Evolutionary conservation across 2,113 vertebrate genomes (phyloP), one percentile per base, ranked within the genome.

Genomic region (Empidonax traillii): DNA sequence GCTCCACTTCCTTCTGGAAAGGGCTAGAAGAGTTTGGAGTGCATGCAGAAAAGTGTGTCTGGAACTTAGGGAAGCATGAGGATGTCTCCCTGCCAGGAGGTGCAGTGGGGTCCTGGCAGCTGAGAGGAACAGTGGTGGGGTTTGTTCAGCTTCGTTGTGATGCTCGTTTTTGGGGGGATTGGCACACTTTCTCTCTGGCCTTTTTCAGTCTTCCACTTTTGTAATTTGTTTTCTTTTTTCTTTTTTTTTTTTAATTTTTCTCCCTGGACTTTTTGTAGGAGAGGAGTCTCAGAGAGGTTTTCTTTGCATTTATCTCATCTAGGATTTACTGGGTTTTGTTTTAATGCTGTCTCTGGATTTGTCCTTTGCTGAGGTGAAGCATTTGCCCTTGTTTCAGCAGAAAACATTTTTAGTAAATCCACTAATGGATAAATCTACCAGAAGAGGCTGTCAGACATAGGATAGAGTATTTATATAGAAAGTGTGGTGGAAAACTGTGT

Each of bases 1-100:
- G 96, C 96, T 95, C 89, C 80, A 19, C 90, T 93, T 96, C 90
- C 96, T 94, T 62, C 96, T 96, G 90, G 27, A 97, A 92, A 95
- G 58, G 93, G 80, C 31, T 43, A 6, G 4, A 89, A 37, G 72
- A 68, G 83, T 61, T 92, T 61, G 2, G 90, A 90, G 66, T 12
- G 41, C 56, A 72, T 7, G 88, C 80, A 90, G 89, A n/a, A 79
- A 69, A 89, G 61, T 18, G 83, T 68, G 88, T 56, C 83, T 90
- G 93, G 76, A 86, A 56, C 83, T 84, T 47, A 3, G 46, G 10
- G 10, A 61, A 53, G 65, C 49, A 1, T 81, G 81, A 61, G 24
- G 86, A 82, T 90, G 5, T 86, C 58, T 77, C 80, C 5, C 17
- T 88, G 22, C 2, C 35, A 2, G 19, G 25, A 31, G 85, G 23